These are phyloP conservation scores for Marmota flaviventris DNA, from an alignment of 2,113 vertebrate species.

Conservation along the genomic window DNA sequence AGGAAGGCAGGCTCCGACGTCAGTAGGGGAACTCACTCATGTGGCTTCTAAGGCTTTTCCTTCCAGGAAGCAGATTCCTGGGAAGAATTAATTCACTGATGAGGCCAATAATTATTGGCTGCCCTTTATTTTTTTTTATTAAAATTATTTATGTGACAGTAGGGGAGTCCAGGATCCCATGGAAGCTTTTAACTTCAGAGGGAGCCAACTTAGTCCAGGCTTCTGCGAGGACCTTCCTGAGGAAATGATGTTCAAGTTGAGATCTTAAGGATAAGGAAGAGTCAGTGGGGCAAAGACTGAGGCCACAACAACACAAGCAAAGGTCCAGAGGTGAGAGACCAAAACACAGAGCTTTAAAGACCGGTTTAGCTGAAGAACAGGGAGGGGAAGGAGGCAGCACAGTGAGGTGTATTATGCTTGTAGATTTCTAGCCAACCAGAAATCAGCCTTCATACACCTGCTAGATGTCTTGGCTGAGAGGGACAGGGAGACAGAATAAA, in stretches of 20 bases:
- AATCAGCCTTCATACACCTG: not conserved
- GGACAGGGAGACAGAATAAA: not conserved
- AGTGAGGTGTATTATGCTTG: not conserved
- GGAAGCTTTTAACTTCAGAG: conserved; percentile 8
- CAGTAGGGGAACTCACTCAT: no score
- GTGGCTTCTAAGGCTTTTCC: not conserved
- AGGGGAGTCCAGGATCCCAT: not conserved
- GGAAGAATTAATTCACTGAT: not conserved
- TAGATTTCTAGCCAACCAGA: not conserved
- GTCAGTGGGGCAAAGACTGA: not conserved
- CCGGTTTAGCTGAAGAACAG: not conserved
- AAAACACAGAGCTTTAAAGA: not conserved
- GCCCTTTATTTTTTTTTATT: not conserved
- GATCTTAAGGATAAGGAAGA: not conserved
- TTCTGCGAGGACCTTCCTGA: not conserved
- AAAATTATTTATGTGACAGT: not conserved
- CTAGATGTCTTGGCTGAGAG: not conserved
- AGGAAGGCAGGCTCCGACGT: not conserved
- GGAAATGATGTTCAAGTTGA: not conserved
- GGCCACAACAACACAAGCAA: not conserved
- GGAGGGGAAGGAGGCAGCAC: not conserved
- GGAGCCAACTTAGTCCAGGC: not conserved
- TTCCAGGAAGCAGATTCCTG: not conserved
- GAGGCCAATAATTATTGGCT: not conserved
- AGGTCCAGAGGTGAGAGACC: not conserved